phyloP scores from a whole-genome alignment of 2,797 vertebrate species.

The Fratercula arctica region DNA sequence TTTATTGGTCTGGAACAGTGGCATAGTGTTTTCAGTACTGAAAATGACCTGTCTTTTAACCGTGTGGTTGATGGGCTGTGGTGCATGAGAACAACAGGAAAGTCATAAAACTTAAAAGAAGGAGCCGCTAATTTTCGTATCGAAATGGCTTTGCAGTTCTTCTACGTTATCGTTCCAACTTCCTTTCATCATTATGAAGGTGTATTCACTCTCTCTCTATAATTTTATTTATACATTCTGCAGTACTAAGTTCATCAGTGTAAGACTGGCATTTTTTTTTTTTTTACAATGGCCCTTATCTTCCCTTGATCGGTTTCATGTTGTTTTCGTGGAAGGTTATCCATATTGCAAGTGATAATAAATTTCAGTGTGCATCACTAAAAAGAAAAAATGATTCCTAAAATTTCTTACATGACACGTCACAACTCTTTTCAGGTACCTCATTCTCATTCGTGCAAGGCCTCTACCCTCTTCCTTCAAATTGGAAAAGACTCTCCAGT shows the following conservation, averaged over 20 bases:
- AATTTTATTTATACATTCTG: not conserved
- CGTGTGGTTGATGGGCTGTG: not conserved
- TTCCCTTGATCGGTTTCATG: not conserved
- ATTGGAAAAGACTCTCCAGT: not conserved
- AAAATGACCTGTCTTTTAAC: not conserved
- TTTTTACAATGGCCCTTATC: not conserved
- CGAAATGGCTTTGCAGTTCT: not conserved
- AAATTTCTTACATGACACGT: not conserved
- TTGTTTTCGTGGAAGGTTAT: not conserved
- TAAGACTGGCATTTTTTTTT: not conserved
- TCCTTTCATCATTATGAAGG: not conserved
- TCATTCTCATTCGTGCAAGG: not conserved
- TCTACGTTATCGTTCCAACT: not conserved
- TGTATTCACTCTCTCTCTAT: not conserved
- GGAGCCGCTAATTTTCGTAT: not conserved
- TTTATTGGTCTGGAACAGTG: not conserved
- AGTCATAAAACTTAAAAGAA: not conserved
- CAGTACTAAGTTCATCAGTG: not conserved
- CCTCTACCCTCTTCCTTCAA: not conserved
- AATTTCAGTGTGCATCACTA: not conserved
- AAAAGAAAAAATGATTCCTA: not conserved
- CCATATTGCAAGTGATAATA: not conserved
- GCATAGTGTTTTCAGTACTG: not conserved
- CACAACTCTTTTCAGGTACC: not conserved
- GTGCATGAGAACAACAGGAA: not conserved